These are phyloP conservation scores for Drosophila willistoni DNA, from an alignment of 1,140 invertebrate genomes.

Conservation along the genomic window DNA sequence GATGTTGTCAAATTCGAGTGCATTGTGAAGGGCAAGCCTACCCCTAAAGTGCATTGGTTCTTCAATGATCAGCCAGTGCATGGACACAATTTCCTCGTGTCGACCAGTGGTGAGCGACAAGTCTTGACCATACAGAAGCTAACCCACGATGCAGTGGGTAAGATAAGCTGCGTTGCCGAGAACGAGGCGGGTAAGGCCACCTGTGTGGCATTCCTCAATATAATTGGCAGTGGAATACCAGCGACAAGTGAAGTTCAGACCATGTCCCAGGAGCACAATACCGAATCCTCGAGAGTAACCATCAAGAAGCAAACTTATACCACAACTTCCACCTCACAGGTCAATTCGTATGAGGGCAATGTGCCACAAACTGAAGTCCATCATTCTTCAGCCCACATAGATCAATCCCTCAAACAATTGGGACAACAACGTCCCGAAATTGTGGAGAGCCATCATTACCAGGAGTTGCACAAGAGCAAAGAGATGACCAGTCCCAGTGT, in stretches of 20 bases:
- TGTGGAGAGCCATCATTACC: conserved; percentile 76
- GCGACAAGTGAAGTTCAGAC: conserved; percentile 66
- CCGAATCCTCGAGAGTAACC: conserved; percentile 76
- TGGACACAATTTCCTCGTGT: conserved; percentile 88
- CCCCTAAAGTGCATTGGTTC: conserved; percentile 92
- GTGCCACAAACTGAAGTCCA: conserved; percentile 76
- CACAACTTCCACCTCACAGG: conserved; percentile 78
- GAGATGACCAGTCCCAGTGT: conserved; percentile 65
- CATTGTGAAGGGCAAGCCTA: conserved; percentile 90
- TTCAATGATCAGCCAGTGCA: conserved; percentile 89
- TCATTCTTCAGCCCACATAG: conserved; percentile 71
- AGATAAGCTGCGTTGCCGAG: conserved; percentile 89
- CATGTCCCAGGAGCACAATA: conserved; percentile 76
- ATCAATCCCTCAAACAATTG: conserved; percentile 76
- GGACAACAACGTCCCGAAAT: conserved; percentile 73
- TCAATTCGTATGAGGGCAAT: conserved; percentile 82
- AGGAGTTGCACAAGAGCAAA: conserved; percentile 79
- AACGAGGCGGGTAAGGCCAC: conserved; percentile 89
- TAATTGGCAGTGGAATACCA: conserved; percentile 75
- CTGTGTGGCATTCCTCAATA: conserved; percentile 86
- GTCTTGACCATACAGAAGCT: conserved; percentile 87
- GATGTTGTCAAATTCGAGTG: conserved; percentile 93
- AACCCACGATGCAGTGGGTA: conserved; percentile 86
- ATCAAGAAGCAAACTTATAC: conserved; percentile 82
- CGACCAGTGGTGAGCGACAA: conserved; percentile 88